These are phyloP conservation scores for Pollicipes pollicipes DNA, from an alignment of 1,140 invertebrate genomes.

Conservation along the genomic window DNA sequence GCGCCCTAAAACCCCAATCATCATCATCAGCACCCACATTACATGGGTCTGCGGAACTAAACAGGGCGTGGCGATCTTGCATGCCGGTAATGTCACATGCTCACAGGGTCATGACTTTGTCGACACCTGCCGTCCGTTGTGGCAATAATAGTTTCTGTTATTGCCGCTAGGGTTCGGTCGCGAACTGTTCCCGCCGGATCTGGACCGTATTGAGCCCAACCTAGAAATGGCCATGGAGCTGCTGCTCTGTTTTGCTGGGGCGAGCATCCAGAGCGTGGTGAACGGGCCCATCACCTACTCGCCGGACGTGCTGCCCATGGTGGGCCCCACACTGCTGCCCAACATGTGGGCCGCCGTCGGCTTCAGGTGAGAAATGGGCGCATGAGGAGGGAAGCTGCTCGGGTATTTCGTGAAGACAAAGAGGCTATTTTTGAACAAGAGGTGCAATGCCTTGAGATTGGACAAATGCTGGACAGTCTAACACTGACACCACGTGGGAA, in stretches of 20 bases:
- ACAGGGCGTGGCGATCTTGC: background rate
- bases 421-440: constrained; percentile 6
- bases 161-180: constrained; percentile 28
- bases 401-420: too few relatives aligned
- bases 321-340: constrained; percentile 25
- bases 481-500: too few relatives aligned
- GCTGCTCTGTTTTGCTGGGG: constrained; percentile 23
- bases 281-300: constrained; percentile 29
- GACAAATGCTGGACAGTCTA: too few relatives aligned
- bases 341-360: constrained; percentile 31
- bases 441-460: too few relatives aligned
- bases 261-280: constrained; percentile 25
- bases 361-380: constrained; percentile 29
- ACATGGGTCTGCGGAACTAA: background rate
- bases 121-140: too few relatives aligned
- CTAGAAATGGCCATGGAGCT: constrained; percentile 26
- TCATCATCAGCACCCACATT: too few relatives aligned
- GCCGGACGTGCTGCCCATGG: constrained; percentile 25
- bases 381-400: too few relatives aligned
- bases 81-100: background rate
- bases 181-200: constrained; percentile 27
- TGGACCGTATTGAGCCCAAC: constrained; percentile 24
- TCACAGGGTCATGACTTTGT: too few relatives aligned
- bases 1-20: too few relatives aligned
- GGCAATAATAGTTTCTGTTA: too few relatives aligned